These are phyloP conservation scores for Leptatherina wallacei DNA, from an alignment of 2,797 vertebrate genomes.

Conservation along the genomic window DNA sequence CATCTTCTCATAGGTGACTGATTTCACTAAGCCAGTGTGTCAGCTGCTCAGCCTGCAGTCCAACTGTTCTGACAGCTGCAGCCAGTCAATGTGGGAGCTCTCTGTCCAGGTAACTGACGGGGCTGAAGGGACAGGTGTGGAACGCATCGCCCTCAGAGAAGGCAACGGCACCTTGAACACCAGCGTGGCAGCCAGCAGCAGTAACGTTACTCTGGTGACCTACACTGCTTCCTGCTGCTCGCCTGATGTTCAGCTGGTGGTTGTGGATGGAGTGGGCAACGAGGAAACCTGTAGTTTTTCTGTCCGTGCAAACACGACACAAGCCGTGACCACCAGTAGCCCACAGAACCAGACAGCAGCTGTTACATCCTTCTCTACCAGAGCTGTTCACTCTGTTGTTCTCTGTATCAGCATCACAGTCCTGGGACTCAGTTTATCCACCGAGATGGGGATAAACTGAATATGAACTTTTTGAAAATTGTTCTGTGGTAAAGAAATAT, in stretches of 20 bases:
- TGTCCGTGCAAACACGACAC: background rate
- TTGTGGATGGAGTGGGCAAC: slow-evolving; percentile 68
- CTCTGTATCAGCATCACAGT: slow-evolving; percentile 19
- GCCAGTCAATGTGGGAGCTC: slow-evolving; percentile 46
- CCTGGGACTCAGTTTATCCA: background rate
- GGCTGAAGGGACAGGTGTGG: slow-evolving; percentile 46
- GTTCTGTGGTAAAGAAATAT: background rate
- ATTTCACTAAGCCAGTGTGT: slow-evolving; percentile 66
- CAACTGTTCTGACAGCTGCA: slow-evolving; percentile 62
- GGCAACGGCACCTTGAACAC: slow-evolving; percentile 65
- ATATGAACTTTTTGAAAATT: background rate
- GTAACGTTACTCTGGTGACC: slow-evolving; percentile 43
- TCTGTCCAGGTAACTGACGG: slow-evolving; percentile 56
- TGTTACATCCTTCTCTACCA: slow-evolving; percentile 2
- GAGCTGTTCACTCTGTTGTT: background rate
- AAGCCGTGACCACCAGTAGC: background rate
- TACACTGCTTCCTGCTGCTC: slow-evolving; percentile 70
- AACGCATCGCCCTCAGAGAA: slow-evolving; percentile 34
- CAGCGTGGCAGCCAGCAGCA: slow-evolving; percentile 12
- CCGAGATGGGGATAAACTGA: background rate
- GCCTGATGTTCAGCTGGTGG: slow-evolving; percentile 57
- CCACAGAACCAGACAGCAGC: background rate
- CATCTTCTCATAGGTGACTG: slow-evolving; percentile 59
- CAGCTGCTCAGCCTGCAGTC: slow-evolving; percentile 37
- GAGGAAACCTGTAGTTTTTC: slow-evolving; percentile 46